Percentiles rank a stretch among this genome's conserved stretches.
These are phyloP conservation scores for Sminthopsis crassicaudata DNA, from an alignment of 2,113 vertebrate genomes.

Conservation along the genomic window DNA sequence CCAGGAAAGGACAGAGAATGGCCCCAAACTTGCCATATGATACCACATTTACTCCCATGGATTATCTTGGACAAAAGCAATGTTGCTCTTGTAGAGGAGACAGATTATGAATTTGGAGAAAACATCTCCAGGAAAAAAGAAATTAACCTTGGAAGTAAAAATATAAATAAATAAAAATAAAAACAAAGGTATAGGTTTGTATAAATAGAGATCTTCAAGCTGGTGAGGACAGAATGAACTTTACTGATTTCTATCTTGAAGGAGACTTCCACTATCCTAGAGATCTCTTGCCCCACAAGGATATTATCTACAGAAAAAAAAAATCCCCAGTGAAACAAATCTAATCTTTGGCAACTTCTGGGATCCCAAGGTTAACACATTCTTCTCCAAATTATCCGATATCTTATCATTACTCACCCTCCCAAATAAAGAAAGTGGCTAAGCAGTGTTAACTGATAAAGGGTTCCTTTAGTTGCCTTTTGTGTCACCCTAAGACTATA, in stretches of 20 bases:
- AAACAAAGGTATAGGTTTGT: neutral
- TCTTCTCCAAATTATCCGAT: neutral
- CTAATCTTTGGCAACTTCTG: neutral
- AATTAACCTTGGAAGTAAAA: neutral
- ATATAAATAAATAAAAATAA: neutral
- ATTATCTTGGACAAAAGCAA: neutral
- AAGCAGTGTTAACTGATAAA: neutral
- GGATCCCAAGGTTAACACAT: neutral
- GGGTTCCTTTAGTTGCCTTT: neutral
- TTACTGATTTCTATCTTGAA: neutral
- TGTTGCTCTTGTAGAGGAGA: neutral
- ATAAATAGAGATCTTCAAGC: neutral
- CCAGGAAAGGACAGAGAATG: neutral
- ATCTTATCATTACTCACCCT: neutral
- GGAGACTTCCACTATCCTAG: neutral
- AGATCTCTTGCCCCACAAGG: neutral
- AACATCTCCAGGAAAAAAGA: neutral
- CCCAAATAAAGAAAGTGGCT: neutral
- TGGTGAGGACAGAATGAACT: neutral
- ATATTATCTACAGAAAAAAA: neutral
- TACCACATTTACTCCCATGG: neutral
- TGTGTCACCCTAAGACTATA: neutral
- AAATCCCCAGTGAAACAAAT: neutral
- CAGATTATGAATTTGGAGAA: neutral
- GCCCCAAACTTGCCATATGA: neutral